Evolutionary conservation across 2,113 vertebrate species (phyloP), one percentile per base, ranked within the genome.

Genomic region (Tretioscincus oriximinensis): DNA sequence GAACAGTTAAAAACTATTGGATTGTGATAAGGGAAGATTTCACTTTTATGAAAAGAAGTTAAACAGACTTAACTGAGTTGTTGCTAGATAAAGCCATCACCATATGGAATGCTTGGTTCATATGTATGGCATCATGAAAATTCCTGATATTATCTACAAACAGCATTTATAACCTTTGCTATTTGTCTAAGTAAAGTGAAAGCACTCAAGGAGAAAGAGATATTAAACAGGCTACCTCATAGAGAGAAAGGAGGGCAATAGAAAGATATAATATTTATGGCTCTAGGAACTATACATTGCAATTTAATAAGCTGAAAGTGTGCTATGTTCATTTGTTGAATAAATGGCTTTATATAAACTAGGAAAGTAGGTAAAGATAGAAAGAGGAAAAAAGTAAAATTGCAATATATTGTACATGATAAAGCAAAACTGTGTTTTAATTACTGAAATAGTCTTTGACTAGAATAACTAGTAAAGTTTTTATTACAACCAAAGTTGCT

Each of bases 301-400:
- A 94, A 95, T 95, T 95, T 94, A 94, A 94, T 94, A 92, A 95
- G 94, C 96, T 96, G 93, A 97, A 96, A 96, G 95, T 86, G 4
- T 93, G 88, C 86, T 81, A 90, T 95, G 84, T 93, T 95, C 94
- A 96, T 94, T 95, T 95, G 90, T 91, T 93, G 84, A 76, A 72
- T 88, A 90, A 85, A 89, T 29, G 85, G 84, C 91, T 92, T 92
- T 91, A 91, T 93, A 93, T 91, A 95, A 93, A 88, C 90, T 83
- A 82, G 89, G 91, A 90, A 87, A 89, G 90, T n/a, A 94, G 92
- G 92, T n/a, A n/a, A 86, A 93, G 89, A 92, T 77, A 84, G 54
- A n/a, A n/a, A n/a, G n/a, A n/a, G n/a, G n/a, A n/a, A n/a, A n/a
- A n/a, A n/a, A n/a, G 41, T 80, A 91, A 87, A 87, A 87, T 65